A percentile compares a stretch with the other conserved stretches of the same genome.
These are phyloP conservation scores for Oreocharis arfaki DNA, from an alignment of 2,113 vertebrate species.

Conservation along the genomic window DNA sequence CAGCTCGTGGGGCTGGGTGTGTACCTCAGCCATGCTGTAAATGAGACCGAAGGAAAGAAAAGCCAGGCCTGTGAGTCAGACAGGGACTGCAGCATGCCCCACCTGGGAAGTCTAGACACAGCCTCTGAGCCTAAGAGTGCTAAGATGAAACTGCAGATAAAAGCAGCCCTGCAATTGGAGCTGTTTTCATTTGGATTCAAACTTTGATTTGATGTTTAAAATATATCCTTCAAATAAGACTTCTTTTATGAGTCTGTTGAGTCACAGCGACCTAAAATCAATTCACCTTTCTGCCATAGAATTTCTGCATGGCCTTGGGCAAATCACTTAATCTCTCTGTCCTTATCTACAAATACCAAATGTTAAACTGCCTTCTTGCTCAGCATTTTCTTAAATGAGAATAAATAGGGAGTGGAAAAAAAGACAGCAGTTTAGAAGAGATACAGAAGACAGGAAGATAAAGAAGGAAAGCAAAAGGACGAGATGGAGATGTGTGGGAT, in stretches of 20 bases:
- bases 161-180: slow-evolving; percentile 17
- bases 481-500: not conserved
- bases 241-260: slow-evolving; percentile 12
- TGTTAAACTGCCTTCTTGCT: not conserved
- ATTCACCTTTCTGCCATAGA: slow-evolving; percentile 1
- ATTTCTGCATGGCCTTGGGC: not conserved
- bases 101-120: slow-evolving; percentile 32
- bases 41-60: not conserved
- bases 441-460: not conserved
- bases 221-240: not conserved
- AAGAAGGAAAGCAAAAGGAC: not conserved
- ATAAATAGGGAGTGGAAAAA: not conserved
- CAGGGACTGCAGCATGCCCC: not conserved
- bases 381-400: not conserved
- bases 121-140: not conserved
- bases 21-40: not conserved
- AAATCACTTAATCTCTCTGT: not conserved
- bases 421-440: not conserved
- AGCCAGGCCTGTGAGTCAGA: not conserved
- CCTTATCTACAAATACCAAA: slow-evolving; percentile 1
- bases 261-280: not conserved
- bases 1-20: not conserved
- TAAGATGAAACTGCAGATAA: slow-evolving; percentile 31
- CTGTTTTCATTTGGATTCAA: not conserved
- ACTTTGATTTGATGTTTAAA: slow-evolving; percentile 29